Evolutionary conservation across 2,113 vertebrate genomes (phyloP).

Genomic region (Tragelaphus imberbis): DNA sequence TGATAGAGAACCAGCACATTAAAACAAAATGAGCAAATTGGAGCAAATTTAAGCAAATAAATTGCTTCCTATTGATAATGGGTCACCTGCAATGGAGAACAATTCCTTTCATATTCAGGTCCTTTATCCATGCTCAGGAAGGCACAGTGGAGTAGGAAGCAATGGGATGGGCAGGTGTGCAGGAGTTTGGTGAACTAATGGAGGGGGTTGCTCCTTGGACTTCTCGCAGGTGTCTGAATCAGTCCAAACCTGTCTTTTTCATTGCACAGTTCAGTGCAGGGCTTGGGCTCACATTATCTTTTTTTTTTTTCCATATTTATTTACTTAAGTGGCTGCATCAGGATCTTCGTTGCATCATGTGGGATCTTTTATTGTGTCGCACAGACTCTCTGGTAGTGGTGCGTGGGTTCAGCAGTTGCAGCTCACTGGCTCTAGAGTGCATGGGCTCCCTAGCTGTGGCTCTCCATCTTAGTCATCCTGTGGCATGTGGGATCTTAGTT

Average conservation of each 20-base stretch:
- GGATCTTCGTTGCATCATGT: not conserved
- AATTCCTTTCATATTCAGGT: not conserved
- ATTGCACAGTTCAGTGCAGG: not conserved
- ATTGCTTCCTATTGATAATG: slow-evolving; percentile 52
- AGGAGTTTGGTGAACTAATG: not conserved
- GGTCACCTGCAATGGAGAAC: not conserved
- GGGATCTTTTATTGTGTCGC: not conserved
- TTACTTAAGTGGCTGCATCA: not conserved
- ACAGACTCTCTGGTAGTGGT: not conserved
- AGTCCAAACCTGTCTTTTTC: not conserved
- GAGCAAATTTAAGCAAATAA: slow-evolving; percentile 41
- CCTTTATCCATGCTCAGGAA: not conserved
- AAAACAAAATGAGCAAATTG: slow-evolving; percentile 52
- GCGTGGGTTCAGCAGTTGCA: not conserved
- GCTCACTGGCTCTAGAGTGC: not conserved
- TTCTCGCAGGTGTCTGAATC: not conserved
- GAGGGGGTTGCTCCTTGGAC: not conserved
- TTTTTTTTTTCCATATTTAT: not conserved
- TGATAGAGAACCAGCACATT: slow-evolving; percentile 1
- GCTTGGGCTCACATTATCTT: not conserved
- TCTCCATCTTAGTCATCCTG: not conserved
- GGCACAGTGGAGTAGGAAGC: not conserved
- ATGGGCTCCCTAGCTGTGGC: not conserved
- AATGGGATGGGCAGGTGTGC: not conserved
- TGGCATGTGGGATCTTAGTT: not conserved